Percentiles rank a stretch among this genome's conserved stretches.
These are phyloP conservation scores for Rattus rattus DNA, from an alignment of 2,113 vertebrate species.

Conservation along the genomic window DNA sequence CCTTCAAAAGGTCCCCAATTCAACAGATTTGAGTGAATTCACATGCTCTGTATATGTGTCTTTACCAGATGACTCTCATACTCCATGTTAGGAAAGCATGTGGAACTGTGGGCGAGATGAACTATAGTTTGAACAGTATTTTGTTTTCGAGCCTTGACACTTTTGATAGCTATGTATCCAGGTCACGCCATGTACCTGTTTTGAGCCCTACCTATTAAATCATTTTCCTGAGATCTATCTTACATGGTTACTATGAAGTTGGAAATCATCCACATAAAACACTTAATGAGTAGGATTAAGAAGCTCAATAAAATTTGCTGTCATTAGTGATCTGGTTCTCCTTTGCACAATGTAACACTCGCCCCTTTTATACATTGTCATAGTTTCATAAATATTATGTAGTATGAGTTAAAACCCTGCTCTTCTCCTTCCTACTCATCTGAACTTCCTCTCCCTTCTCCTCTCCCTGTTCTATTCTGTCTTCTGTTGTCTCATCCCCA, in stretches of 20 bases:
- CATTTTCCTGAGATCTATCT: background rate
- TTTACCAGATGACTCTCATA: conserved; percentile 27
- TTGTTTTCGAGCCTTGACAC: background rate
- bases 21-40: conserved; percentile 71
- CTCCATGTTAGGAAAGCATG: background rate
- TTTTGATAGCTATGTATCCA: background rate
- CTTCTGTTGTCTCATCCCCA: background rate
- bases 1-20: conserved; percentile 71
- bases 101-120: conserved; percentile 30
- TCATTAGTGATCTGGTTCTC: background rate
- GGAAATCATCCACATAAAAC: background rate
- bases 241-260: background rate
- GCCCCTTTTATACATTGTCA: background rate
- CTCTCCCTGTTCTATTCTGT: background rate
- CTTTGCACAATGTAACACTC: background rate
- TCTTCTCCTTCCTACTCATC: background rate
- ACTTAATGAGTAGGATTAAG: background rate
- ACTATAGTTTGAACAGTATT: background rate
- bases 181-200: conserved; percentile 34
- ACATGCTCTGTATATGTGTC: conserved; percentile 60
- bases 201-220: conserved; percentile 7
- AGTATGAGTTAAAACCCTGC: conserved; percentile 11
- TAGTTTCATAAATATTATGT: background rate
- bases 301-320: background rate
- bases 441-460: background rate